phyloP scores from a whole-genome alignment of 2,888 invertebrate genomes.

The Craniophora ligustri region DNA sequence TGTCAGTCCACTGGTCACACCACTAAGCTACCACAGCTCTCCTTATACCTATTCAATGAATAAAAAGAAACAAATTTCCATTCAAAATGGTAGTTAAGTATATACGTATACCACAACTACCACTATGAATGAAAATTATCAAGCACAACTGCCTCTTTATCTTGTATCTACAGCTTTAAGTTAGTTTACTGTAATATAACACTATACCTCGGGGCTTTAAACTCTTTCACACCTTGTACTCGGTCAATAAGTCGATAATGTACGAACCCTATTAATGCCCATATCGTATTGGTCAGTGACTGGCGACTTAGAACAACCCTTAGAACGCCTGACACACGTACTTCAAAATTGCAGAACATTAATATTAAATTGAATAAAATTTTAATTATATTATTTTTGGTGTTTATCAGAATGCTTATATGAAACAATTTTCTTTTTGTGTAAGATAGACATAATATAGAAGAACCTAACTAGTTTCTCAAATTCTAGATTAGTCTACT shows the following conservation, averaged over 20 bases:
- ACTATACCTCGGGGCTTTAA: constrained; percentile 32
- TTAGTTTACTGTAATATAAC: constrained; percentile 27
- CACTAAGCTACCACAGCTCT: too few species aligned
- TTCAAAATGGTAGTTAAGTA: constrained; percentile 1
- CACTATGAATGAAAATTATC: constrained; percentile 11
- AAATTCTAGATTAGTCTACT: too few species aligned
- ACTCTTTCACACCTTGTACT: constrained; percentile 81
- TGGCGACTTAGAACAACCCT: constrained; percentile 80
- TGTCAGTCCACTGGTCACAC: too few species aligned
- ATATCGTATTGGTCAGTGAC: constrained; percentile 77
- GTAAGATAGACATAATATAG: too few species aligned
- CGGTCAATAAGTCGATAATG: constrained; percentile 82
- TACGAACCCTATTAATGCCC: constrained; percentile 73
- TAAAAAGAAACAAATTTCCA: too few species aligned
- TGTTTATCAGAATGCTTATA: too few species aligned
- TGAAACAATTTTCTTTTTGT: too few species aligned
- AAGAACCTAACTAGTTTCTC: too few species aligned
- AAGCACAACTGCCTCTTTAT: constrained; percentile 30
- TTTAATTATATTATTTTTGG: too few species aligned
- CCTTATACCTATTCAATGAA: too few species aligned
- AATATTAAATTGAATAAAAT: too few species aligned
- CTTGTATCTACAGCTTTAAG: constrained; percentile 25
- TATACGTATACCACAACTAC: constrained; percentile 2
- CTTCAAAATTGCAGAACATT: neutral
- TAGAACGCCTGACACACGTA: constrained; percentile 69